These are phyloP conservation scores for Stichodactyla helianthus DNA, from an alignment of 64 coral and sea anemone genomes.

Conservation along the genomic window DNA sequence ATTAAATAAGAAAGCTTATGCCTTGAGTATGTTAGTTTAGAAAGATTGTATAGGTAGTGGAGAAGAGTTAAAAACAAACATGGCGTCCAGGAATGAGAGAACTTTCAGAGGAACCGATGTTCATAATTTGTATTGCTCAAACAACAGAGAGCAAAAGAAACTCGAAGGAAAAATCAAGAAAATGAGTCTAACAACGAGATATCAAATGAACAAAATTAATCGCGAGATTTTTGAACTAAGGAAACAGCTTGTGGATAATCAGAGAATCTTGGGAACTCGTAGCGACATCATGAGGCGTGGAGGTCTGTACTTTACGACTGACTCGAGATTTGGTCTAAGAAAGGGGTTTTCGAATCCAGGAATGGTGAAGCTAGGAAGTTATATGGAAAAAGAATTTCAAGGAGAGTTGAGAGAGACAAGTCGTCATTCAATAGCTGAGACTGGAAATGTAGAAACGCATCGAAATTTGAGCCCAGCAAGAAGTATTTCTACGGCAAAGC, in stretches of 20 bases:
- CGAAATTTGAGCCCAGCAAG: too few relatives aligned
- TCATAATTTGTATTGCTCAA: background rate
- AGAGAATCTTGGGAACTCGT: conserved; percentile 24
- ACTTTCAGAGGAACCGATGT: too few relatives aligned
- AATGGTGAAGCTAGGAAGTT: too few relatives aligned
- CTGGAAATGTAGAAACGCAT: too few relatives aligned
- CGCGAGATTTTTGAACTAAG: conserved; percentile 12
- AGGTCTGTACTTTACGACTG: background rate
- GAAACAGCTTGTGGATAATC: conserved; percentile 35
- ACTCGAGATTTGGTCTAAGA: too few relatives aligned
- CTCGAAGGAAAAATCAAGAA: conserved; percentile 22
- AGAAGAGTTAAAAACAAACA: too few relatives aligned
- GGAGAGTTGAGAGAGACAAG: background rate
- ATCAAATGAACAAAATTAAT: conserved; percentile 27
- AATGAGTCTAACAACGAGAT: conserved; percentile 5
- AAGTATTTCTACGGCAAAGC: too few relatives aligned
- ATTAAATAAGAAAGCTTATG: too few relatives aligned
- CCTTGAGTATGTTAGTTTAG: too few relatives aligned
- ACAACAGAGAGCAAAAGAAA: conserved; percentile 25
- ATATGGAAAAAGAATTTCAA: too few relatives aligned
- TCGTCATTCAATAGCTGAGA: background rate
- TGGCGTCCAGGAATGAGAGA: too few relatives aligned
- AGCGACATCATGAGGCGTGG: conserved; percentile 10
- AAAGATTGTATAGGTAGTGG: too few relatives aligned
- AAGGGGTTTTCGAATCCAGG: background rate